Percentiles rank a stretch among this genome's conserved stretches.
These are phyloP conservation scores for Ataeniobius toweri DNA, from an alignment of 2,797 vertebrate species.

Conservation along the genomic window DNA sequence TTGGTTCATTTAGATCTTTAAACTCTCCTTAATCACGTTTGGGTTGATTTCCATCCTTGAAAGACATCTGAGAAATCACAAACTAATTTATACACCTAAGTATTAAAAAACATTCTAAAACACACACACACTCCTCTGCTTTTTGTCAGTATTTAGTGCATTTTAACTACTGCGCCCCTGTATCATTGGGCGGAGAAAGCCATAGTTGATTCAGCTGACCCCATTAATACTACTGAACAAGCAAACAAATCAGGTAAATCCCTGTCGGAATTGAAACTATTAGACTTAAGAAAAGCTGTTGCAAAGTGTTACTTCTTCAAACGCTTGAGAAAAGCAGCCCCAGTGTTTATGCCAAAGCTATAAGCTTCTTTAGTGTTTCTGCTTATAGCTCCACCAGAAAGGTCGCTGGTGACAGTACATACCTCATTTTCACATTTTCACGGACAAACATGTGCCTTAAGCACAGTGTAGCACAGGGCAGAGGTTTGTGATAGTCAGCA, in stretches of 20 bases:
- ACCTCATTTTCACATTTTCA: slow-evolving; percentile 14
- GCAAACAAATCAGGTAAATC: slow-evolving; percentile 73
- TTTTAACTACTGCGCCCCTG: slow-evolving; percentile 30
- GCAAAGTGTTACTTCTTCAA: slow-evolving; percentile 71
- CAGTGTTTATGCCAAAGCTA: slow-evolving; percentile 71
- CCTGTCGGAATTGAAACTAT: slow-evolving; percentile 76
- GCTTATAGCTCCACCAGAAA: slow-evolving; percentile 40
- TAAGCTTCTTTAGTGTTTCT: slow-evolving; percentile 76
- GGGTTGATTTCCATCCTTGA: slow-evolving; percentile 27
- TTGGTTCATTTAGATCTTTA: slow-evolving; percentile 31
- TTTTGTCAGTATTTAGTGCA: slow-evolving; percentile 4
- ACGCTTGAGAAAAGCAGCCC: slow-evolving; percentile 66
- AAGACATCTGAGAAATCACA: slow-evolving; percentile 35
- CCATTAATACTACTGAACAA: slow-evolving; percentile 54
- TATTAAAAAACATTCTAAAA: slow-evolving; percentile 7
- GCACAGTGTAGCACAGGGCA: neutral
- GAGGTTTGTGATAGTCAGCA: slow-evolving; percentile 19
- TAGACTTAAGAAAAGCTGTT: slow-evolving; percentile 69
- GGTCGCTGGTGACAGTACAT: slow-evolving; percentile 39
- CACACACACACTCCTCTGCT: slow-evolving; percentile 1
- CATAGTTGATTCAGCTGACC: slow-evolving; percentile 65
- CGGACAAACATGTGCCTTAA: neutral
- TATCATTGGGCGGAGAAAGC: slow-evolving; percentile 47
- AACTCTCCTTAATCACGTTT: slow-evolving; percentile 27
- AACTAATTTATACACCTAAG: neutral